A percentile compares a stretch with the other conserved stretches of the same genome.
Evolutionary conservation across 2,113 vertebrate species (phyloP).

Genomic region (Neofelis nebulosa): DNA sequence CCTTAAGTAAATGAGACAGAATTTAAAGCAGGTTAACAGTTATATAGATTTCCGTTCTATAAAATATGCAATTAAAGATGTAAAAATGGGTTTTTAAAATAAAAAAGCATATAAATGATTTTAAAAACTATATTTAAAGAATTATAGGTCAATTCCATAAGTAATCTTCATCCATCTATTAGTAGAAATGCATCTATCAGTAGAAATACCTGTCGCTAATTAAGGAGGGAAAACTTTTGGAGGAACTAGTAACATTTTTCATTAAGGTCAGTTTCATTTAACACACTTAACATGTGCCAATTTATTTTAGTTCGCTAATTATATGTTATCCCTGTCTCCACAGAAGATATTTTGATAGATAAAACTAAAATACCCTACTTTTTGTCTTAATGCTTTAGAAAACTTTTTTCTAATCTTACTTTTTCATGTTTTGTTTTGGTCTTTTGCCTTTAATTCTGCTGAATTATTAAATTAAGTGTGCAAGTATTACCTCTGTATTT

Average conservation of each 20-base stretch:
- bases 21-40: background rate
- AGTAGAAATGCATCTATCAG: background rate
- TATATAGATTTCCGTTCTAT: background rate
- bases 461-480: background rate
- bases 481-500: background rate
- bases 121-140: background rate
- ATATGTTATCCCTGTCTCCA: background rate
- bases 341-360: background rate
- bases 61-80: background rate
- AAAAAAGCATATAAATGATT: background rate
- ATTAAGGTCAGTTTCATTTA: background rate
- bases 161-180: background rate
- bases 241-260: background rate
- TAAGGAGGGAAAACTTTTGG: background rate
- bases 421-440: background rate
- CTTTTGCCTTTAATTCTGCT: background rate
- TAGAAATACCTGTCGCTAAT: background rate
- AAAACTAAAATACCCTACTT: background rate
- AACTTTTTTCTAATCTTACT: background rate
- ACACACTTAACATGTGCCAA: background rate
- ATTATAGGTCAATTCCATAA: background rate
- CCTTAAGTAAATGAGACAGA: background rate
- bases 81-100: constrained; percentile 4
- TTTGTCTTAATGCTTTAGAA: background rate
- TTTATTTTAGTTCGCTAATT: constrained; percentile 5